Evolutionary conservation across 1,140 invertebrate species (phyloP).

Genomic region (Phenacoccus solenopsis): DNA sequence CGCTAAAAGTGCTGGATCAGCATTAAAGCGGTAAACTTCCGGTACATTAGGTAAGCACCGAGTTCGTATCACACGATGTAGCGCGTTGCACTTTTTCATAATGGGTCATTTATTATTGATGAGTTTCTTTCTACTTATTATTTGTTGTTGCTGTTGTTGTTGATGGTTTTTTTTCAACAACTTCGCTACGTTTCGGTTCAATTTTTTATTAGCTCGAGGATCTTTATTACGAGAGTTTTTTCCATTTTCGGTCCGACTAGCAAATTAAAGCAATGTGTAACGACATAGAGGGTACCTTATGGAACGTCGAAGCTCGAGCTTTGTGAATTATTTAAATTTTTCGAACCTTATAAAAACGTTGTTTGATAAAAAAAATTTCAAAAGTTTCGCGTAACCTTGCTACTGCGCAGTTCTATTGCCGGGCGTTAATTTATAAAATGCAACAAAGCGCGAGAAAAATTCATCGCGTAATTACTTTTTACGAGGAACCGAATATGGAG

Average conservation of each 20-base stretch:
- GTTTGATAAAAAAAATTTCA: too few relatives aligned
- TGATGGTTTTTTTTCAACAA: not conserved
- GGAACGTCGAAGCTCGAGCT: not conserved
- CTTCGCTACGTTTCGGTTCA: not conserved
- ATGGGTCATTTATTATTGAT: constrained; percentile 16
- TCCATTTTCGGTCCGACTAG: not conserved
- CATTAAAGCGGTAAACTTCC: constrained; percentile 9
- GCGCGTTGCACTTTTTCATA: constrained; percentile 8
- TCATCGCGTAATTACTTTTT: too few relatives aligned
- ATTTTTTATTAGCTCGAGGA: not conserved
- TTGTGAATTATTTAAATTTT: not conserved
- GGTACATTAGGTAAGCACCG: constrained; percentile 12
- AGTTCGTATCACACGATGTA: not conserved
- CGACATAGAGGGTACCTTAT: not conserved
- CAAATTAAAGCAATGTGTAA: not conserved
- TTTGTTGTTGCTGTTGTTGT: too few relatives aligned
- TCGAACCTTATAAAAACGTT: too few relatives aligned
- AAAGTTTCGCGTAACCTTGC: too few relatives aligned
- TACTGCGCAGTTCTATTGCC: too few relatives aligned
- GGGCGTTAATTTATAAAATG: too few relatives aligned
- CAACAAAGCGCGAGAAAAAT: too few relatives aligned
- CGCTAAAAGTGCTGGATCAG: constrained; percentile 8
- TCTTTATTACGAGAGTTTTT: not conserved
- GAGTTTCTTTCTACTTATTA: constrained; percentile 5
- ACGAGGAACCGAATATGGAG: too few relatives aligned